Base-by-base conservation (phyloP, 2,888 invertebrate genomes). In the Didymodactylos carnosus region DNA sequence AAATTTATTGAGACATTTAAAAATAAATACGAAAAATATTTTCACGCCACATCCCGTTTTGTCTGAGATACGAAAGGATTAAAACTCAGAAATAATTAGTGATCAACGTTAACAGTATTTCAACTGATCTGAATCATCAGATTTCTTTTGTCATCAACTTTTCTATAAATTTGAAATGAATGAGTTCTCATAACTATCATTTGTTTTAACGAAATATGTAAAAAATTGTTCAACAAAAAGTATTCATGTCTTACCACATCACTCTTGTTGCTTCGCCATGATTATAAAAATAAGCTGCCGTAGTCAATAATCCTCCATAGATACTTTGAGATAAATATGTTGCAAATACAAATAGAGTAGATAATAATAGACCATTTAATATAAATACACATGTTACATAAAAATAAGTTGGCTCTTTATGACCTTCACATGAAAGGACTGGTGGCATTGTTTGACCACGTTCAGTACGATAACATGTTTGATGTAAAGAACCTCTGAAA, bases 341-440 rank as follows among this genome's bases (percentile, higher is more conserved):
- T 23, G 46, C 72, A 53, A 89, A 80, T 79, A 90, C 90, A 8
- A 90, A 79, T 0, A 88, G 85, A 0, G 87, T 84, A 0, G 88
- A 87, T 13, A 90, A 89, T n/a, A 89, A 80, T 0, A 81, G 39
- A 25, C 89, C 89, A 6, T 91, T 89, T 71, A 89, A 84, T 39
- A 87, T 80, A 88, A 91, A 92, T 0, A 90, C 88, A 5, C 87
- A 86, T 78, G 89, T 88, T 73, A 91, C 83, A 80, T 92, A 93
- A 83, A 92, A 92, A 81, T 89, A 88, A 75, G 89, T 87, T 0
- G 90, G 90, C 77, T 91, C 89, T 0, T 89, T 89, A 1, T 89
- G 80, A n/a, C 85, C 91, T 78, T 88, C 88, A 81, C 91, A 92
- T 79, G 89, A 90, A 76, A 87, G 85, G 0, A 90, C 87, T 0